These are phyloP conservation scores for Euplexia lucipara DNA, from an alignment of 2,888 invertebrate genomes.

Conservation along the genomic window DNA sequence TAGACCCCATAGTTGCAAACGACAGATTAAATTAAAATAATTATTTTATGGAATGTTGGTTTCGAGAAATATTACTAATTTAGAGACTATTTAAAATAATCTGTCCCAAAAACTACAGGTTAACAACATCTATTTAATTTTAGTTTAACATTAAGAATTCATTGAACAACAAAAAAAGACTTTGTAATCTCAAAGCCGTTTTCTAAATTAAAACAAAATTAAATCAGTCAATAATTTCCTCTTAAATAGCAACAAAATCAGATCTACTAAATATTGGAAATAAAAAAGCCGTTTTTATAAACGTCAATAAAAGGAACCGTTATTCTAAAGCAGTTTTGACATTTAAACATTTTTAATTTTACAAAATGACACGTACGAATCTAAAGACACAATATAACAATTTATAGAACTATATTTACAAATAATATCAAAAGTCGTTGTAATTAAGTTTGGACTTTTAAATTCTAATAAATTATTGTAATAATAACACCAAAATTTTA, in stretches of 20 bases:
- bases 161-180: constrained; percentile 11
- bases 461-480: constrained; percentile 57
- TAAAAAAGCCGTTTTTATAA: constrained; percentile 31
- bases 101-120: constrained; percentile 53
- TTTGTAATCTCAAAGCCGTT: background rate
- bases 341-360: constrained; percentile 54
- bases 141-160: constrained; percentile 29
- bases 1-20: constrained; percentile 47
- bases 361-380: constrained; percentile 67
- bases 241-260: constrained; percentile 18
- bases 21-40: constrained; percentile 56
- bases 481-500: constrained; percentile 37
- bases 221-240: constrained; percentile 37
- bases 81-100: constrained; percentile 50
- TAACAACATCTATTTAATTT: constrained; percentile 38
- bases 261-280: constrained; percentile 9
- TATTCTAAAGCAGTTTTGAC: constrained; percentile 40
- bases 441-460: constrained; percentile 72
- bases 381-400: constrained; percentile 65
- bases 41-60: constrained; percentile 8
- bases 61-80: constrained; percentile 9
- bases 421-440: constrained; percentile 71
- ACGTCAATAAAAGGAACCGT: constrained; percentile 1
- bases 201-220: background rate
- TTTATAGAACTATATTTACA: constrained; percentile 62